Conservation (phyloP, 2,113 vertebrate genomes). For the Sciurus niger region DNA sequence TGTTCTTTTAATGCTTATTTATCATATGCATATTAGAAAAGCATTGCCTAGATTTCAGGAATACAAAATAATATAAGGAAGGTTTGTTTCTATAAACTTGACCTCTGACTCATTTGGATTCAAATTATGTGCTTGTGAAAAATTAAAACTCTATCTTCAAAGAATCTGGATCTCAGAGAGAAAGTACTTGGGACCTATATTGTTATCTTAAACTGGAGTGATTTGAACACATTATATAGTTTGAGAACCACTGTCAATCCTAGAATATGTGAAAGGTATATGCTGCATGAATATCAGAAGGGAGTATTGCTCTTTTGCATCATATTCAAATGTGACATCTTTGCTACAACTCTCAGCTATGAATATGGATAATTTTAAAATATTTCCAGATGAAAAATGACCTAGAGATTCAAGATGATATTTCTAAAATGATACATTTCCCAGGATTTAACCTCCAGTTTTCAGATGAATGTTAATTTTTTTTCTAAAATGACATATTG, state of each 20-base stretch:
- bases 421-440: background rate
- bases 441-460: background rate
- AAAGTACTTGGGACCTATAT: background rate
- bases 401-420: background rate
- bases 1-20: background rate
- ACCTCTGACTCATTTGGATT: background rate
- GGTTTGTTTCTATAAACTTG: background rate
- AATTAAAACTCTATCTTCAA: background rate
- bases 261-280: background rate
- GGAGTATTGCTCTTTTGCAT: background rate
- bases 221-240: background rate
- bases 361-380: background rate
- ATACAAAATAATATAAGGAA: background rate
- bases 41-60: background rate
- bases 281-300: background rate
- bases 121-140: background rate
- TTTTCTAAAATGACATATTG: slow-evolving; percentile 6
- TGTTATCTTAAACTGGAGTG: background rate
- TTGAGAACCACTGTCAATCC: background rate
- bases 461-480: slow-evolving; percentile 30
- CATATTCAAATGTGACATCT: background rate
- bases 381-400: background rate
- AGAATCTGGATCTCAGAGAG: background rate
- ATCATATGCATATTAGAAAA: background rate
- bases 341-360: background rate